A percentile compares a stretch with the other conserved stretches of the same genome.
Conservation (phyloP, 2,113 vertebrate genomes). For the Dicentrarchus labrax region DNA sequence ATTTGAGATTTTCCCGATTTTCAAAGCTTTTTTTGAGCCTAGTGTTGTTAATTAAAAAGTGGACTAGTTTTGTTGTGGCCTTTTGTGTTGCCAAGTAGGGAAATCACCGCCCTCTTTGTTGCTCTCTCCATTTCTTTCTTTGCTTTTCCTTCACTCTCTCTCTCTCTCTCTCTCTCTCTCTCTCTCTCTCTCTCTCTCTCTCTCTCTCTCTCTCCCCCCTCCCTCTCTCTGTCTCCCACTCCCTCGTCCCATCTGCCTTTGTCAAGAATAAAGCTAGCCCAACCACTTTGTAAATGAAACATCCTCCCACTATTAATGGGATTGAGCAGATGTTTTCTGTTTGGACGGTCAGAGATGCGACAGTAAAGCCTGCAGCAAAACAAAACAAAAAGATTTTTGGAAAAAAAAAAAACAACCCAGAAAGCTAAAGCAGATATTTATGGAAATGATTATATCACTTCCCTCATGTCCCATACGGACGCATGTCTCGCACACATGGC, state of each 20-base stretch:
- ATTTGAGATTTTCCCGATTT: constrained; percentile 80
- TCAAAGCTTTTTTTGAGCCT: constrained; percentile 76
- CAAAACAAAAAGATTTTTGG: constrained; percentile 67
- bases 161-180: constrained; percentile 11
- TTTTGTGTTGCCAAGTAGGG: constrained; percentile 75
- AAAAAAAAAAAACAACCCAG: constrained; percentile 25
- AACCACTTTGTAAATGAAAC: constrained; percentile 79
- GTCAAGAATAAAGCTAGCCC: constrained; percentile 64
- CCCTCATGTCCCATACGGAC: constrained; percentile 65
- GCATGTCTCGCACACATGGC: constrained; percentile 76
- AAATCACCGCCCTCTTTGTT: constrained; percentile 62
- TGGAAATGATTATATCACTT: constrained; percentile 80
- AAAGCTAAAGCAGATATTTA: constrained; percentile 75
- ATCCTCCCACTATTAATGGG: constrained; percentile 78
- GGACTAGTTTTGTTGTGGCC: constrained; percentile 81
- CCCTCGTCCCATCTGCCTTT: constrained; percentile 61
- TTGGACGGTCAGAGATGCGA: constrained; percentile 76
- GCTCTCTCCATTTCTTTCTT: constrained; percentile 51
- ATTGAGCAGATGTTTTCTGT: constrained; percentile 83
- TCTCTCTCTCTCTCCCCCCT: constrained; percentile 2
- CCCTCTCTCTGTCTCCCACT: not conserved
- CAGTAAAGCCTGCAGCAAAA: constrained; percentile 73
- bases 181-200: constrained; percentile 8
- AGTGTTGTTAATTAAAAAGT: constrained; percentile 85
- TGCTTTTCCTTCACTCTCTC: constrained; percentile 10